phyloP scores from a whole-genome alignment of 2,888 invertebrate species.

The Machimus rusticus region DNA sequence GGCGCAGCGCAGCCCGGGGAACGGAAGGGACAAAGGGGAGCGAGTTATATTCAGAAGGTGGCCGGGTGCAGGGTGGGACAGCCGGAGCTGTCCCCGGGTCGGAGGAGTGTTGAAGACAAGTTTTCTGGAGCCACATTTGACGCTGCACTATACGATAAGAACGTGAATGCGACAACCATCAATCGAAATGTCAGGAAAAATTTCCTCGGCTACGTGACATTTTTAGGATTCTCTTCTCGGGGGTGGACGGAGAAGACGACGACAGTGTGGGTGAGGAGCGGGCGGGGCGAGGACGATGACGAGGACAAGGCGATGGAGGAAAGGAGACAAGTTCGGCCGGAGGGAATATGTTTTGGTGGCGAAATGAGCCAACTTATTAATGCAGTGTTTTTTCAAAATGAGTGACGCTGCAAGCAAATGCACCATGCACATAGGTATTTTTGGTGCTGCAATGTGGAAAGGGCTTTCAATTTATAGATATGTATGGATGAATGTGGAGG shows the following conservation, averaged over 20 bases:
- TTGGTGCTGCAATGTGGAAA: neutral
- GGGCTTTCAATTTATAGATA: neutral
- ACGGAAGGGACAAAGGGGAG: neutral
- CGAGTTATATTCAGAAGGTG: neutral
- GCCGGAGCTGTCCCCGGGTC: neutral
- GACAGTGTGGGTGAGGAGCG: neutral
- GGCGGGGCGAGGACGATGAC: neutral
- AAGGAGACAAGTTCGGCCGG: neutral
- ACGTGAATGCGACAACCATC: conserved; percentile 43
- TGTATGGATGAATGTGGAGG: too few relatives aligned
- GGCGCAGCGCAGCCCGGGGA: neutral
- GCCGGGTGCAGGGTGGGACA: neutral
- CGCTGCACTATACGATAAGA: conserved; percentile 37
- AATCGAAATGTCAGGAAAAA: conserved; percentile 41
- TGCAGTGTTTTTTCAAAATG: neutral
- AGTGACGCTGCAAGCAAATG: neutral
- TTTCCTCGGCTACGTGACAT: conserved; percentile 39
- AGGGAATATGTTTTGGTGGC: neutral
- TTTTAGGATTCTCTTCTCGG: conserved; percentile 13
- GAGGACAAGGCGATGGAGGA: neutral
- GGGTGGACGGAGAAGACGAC: neutral
- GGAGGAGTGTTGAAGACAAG: conserved; percentile 31
- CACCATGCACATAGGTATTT: neutral
- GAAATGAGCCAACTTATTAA: conserved; percentile 16
- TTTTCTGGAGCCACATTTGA: conserved; percentile 40